Evolutionary conservation across 2,797 vertebrate species (phyloP).

Genomic region (Macroramphosus scolopax): DNA sequence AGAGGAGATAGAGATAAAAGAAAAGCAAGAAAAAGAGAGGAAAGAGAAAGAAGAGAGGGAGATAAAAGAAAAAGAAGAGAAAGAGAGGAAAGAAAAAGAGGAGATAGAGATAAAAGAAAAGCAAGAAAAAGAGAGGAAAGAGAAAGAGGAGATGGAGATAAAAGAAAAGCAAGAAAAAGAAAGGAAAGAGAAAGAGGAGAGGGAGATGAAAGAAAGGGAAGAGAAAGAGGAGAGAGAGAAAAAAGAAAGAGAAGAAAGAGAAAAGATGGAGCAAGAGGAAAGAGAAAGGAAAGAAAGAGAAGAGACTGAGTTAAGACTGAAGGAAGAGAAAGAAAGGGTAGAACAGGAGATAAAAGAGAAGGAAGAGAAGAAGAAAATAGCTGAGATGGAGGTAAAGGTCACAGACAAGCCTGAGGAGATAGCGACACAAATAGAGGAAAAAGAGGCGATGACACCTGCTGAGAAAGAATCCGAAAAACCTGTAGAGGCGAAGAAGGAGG

Average conservation of each 20-base stretch:
- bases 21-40: neutral
- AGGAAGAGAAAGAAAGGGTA: constrained; percentile 12
- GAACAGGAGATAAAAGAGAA: constrained; percentile 11
- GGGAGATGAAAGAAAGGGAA: constrained; percentile 38
- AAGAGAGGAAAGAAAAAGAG: neutral
- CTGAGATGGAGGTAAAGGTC: constrained; percentile 1
- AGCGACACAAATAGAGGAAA: constrained; percentile 32
- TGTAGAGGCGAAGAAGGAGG: constrained; percentile 38
- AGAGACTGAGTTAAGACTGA: constrained; percentile 6
- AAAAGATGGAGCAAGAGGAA: constrained; percentile 1
- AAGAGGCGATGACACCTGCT: constrained; percentile 12
- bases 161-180: constrained; percentile 9
- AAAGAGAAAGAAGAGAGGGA: neutral
- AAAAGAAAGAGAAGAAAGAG: constrained; percentile 5
- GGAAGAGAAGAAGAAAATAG: constrained; percentile 11
- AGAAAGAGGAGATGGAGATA: constrained; percentile 3
- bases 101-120: constrained; percentile 13
- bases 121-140: constrained; percentile 10
- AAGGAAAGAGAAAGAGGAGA: constrained; percentile 10
- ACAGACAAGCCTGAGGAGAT: constrained; percentile 15
- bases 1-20: neutral
- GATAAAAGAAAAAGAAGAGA: constrained; percentile 10
- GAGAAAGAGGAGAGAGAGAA: constrained; percentile 18
- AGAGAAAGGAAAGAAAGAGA: constrained; percentile 16
- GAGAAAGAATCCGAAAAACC: constrained; percentile 18